These are phyloP conservation scores for Dolichallabes microphthalmus DNA, from an alignment of 2,113 vertebrate species.

Conservation along the genomic window DNA sequence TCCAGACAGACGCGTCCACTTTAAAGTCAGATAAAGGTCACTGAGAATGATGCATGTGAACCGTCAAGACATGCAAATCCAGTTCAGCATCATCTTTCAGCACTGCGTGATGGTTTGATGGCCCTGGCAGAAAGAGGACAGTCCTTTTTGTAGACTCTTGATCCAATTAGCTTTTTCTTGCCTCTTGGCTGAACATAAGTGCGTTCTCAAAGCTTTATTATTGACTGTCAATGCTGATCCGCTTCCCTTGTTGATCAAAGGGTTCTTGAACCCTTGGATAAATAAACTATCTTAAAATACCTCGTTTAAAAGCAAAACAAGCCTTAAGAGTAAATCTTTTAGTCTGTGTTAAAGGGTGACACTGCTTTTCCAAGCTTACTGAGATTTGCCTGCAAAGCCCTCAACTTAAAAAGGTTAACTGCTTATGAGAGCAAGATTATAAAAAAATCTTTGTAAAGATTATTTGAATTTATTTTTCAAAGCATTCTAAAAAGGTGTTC, in stretches of 20 bases:
- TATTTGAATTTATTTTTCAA: background rate
- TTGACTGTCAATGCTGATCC: background rate
- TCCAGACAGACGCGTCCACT: no score
- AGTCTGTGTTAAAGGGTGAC: background rate
- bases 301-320: background rate
- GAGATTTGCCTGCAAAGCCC: background rate
- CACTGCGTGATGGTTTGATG: background rate
- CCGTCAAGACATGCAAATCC: no score
- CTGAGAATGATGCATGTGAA: no score
- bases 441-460: background rate
- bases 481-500: background rate
- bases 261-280: background rate
- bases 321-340: background rate
- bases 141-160: background rate
- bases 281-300: background rate
- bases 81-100: background rate
- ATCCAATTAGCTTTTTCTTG: background rate
- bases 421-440: background rate
- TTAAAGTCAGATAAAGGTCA: no score
- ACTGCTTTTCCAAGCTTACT: background rate
- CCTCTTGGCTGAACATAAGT: background rate
- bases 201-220: background rate
- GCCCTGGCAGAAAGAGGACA: background rate
- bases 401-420: background rate
- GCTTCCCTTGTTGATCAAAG: background rate